phyloP scores from a whole-genome alignment of 53 echinoderm and acorn worm species.

The Antedon mediterranea region DNA sequence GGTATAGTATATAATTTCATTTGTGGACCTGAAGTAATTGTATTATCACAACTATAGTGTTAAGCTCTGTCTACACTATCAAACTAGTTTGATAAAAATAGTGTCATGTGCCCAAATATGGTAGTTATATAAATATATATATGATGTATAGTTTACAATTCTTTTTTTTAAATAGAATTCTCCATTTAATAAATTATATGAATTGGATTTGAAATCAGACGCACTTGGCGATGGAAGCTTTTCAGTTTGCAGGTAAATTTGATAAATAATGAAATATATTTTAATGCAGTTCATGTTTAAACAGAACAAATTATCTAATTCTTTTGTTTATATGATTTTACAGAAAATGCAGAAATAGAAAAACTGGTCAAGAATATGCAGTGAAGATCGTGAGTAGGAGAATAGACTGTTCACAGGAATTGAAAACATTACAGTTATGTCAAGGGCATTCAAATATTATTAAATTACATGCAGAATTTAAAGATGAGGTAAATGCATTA shows the following conservation, averaged over 20 bases:
- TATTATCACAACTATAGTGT: no score
- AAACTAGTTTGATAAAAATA: no score
- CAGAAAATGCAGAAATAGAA: conserved; percentile 58
- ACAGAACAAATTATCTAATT: no score
- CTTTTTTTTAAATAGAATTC: conserved; percentile 49
- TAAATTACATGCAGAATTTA: conserved; percentile 55
- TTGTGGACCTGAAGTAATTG: no score
- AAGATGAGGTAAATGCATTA: conserved; percentile 53
- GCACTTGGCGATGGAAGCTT: conserved; percentile 96
- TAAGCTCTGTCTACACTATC: no score
- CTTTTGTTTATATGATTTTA: background rate
- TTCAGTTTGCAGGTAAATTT: conserved; percentile 78
- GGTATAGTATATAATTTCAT: conserved; percentile 17
- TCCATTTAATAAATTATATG: conserved; percentile 74
- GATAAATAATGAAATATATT: background rate
- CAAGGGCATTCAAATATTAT: conserved; percentile 90
- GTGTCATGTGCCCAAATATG: no score
- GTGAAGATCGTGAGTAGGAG: conserved; percentile 78
- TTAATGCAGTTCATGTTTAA: no score
- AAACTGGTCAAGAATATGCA: conserved; percentile 68
- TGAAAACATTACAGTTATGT: conserved; percentile 62
- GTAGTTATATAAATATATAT: no score
- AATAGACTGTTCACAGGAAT: conserved; percentile 54
- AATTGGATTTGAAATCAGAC: conserved; percentile 63
- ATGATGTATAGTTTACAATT: background rate